Evolutionary conservation across 2,113 vertebrate species (phyloP).

Genomic region (Phrynocephalus versicolor): DNA sequence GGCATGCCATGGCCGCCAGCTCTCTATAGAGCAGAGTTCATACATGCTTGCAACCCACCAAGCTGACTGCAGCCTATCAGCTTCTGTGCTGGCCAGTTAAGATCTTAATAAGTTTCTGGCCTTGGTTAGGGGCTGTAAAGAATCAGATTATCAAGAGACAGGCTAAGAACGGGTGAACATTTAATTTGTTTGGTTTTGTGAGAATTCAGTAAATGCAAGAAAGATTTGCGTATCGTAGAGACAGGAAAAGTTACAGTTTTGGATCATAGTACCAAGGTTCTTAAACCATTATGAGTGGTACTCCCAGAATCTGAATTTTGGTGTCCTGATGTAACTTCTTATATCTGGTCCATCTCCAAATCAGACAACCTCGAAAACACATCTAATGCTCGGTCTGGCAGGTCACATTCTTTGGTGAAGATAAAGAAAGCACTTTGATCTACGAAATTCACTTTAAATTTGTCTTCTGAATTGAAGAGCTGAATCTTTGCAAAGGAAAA

Average conservation of each 20-base stretch:
- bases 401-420: not conserved
- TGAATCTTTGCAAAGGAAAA: too few species aligned
- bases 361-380: not conserved
- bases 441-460: not conserved
- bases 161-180: not conserved
- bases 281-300: too few species aligned
- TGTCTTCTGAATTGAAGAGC: not conserved
- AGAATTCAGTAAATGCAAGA: too few species aligned
- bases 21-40: not conserved
- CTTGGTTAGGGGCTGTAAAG: not conserved
- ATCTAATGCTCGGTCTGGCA: not conserved
- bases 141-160: not conserved
- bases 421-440: not conserved
- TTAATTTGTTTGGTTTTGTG: too few species aligned
- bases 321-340: too few species aligned
- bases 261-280: not conserved
- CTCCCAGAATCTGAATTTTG: not conserved
- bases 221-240: not conserved
- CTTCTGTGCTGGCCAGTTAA: not conserved
- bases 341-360: not conserved
- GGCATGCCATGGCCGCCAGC: too few species aligned
- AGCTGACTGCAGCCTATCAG: not conserved
- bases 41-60: not conserved
- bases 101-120: not conserved
- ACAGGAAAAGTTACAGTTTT: not conserved